A percentile compares a stretch with the other conserved stretches of the same genome.
Conservation (phyloP, 2,113 vertebrate genomes). For the Tragelaphus imberbis region DNA sequence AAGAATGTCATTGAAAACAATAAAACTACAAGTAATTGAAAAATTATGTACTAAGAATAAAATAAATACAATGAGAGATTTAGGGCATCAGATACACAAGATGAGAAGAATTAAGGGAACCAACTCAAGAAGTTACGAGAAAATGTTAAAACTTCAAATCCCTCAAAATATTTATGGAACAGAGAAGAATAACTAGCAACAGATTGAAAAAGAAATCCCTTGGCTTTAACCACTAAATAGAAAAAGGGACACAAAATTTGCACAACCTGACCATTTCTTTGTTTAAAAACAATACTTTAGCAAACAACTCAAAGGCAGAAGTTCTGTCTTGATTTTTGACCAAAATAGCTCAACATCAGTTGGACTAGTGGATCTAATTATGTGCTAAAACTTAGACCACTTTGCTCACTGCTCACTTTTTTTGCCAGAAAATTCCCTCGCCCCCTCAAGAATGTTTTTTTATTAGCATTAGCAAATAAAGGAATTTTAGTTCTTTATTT, state of each 20-base stretch:
- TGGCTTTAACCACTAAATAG: background rate
- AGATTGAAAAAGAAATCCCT: slow-evolving; percentile 5
- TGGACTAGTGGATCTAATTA: slow-evolving; percentile 46
- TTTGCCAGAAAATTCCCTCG: slow-evolving; percentile 36
- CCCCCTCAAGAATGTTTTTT: slow-evolving; percentile 65
- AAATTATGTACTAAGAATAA: background rate
- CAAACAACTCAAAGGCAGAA: background rate
- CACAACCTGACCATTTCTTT: background rate
- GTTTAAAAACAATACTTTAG: slow-evolving; percentile 44
- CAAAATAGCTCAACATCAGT: background rate
- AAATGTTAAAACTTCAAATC: slow-evolving; percentile 1
- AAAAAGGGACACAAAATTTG: background rate
- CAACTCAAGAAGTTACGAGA: background rate
- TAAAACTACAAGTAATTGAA: background rate
- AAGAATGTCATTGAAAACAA: background rate
- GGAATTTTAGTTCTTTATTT: slow-evolving; percentile 67
- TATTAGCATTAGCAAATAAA: slow-evolving; percentile 74
- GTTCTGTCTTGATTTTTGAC: background rate
- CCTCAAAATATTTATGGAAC: slow-evolving; percentile 25
- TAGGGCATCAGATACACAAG: background rate
- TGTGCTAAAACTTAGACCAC: background rate
- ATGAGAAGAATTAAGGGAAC: background rate
- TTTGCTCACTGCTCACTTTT: slow-evolving; percentile 28
- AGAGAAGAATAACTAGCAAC: slow-evolving; percentile 17
- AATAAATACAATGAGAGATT: background rate